These are phyloP conservation scores for Crepidodera aurea DNA, from an alignment of 2,888 invertebrate species.

Conservation along the genomic window DNA sequence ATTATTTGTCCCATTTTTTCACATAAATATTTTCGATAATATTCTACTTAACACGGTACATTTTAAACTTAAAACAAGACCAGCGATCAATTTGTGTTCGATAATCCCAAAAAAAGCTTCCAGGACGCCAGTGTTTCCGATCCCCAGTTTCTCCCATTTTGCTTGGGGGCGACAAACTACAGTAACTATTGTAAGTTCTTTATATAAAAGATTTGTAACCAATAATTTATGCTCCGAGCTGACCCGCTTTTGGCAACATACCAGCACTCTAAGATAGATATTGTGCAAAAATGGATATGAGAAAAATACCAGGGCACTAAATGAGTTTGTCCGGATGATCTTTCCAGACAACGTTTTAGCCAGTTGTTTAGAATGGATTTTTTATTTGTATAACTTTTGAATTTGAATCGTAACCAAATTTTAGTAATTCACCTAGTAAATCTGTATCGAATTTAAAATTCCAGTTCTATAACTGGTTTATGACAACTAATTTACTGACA, in stretches of 20 bases:
- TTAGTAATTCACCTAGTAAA: too few species aligned
- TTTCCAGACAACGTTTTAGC: conserved; percentile 19
- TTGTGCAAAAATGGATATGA: conserved; percentile 39
- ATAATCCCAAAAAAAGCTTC: too few species aligned
- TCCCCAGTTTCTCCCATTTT: conserved; percentile 32
- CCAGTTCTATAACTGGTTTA: too few species aligned
- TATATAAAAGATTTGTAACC: conserved; percentile 48
- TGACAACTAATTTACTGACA: too few species aligned
- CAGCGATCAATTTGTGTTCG: too few species aligned
- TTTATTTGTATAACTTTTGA: background rate
- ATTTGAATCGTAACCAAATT: background rate
- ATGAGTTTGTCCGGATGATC: conserved; percentile 22
- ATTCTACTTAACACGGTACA: too few species aligned
- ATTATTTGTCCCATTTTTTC: too few species aligned
- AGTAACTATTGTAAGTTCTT: conserved; percentile 45
- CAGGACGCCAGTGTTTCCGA: conserved; percentile 5
- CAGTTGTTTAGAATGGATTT: background rate
- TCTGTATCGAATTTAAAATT: too few species aligned
- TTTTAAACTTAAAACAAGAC: too few species aligned
- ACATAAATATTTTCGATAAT: too few species aligned
- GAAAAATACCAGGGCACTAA: conserved; percentile 33
- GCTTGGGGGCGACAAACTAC: conserved; percentile 43
- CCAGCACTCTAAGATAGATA: conserved; percentile 40
- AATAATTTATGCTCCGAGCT: conserved; percentile 48
- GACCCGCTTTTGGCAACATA: conserved; percentile 44